These are phyloP conservation scores for Pristiophorus japonicus DNA, from an alignment of 2,113 vertebrate genomes.

Conservation along the genomic window DNA sequence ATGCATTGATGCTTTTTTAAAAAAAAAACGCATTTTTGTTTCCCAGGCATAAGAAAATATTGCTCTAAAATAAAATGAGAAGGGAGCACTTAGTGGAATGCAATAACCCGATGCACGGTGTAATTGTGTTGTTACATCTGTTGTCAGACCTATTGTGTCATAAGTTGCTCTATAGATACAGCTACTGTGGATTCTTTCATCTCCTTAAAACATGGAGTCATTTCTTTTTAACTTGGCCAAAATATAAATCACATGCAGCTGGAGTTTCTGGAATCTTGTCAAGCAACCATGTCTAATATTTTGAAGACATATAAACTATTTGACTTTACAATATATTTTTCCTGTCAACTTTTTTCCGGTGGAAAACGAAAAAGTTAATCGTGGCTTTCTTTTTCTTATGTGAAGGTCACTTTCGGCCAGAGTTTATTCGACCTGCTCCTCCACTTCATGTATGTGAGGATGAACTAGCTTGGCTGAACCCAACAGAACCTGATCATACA, in stretches of 20 bases:
- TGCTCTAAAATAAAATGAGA: not conserved
- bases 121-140: not conserved
- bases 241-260: not conserved
- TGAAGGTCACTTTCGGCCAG: slow-evolving; percentile 90
- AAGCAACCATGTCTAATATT: not conserved
- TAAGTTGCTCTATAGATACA: not conserved
- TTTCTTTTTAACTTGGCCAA: not conserved
- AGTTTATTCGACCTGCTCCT: slow-evolving; percentile 88
- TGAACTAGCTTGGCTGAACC: slow-evolving; percentile 90
- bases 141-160: not conserved
- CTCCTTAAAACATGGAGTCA: not conserved
- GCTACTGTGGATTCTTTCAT: not conserved
- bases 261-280: not conserved
- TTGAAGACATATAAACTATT: not conserved
- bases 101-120: not conserved
- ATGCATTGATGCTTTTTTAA: not conserved
- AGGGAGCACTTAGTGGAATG: not conserved
- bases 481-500: slow-evolving; percentile 83
- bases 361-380: not conserved
- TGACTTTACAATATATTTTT: not conserved
- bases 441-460: slow-evolving; percentile 92
- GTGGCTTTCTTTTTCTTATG: not conserved
- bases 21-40: not conserved
- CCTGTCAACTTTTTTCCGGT: not conserved
- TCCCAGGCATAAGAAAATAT: not conserved